phyloP scores from a whole-genome alignment of 2,113 vertebrate genomes.

The Plecotus auritus region DNA sequence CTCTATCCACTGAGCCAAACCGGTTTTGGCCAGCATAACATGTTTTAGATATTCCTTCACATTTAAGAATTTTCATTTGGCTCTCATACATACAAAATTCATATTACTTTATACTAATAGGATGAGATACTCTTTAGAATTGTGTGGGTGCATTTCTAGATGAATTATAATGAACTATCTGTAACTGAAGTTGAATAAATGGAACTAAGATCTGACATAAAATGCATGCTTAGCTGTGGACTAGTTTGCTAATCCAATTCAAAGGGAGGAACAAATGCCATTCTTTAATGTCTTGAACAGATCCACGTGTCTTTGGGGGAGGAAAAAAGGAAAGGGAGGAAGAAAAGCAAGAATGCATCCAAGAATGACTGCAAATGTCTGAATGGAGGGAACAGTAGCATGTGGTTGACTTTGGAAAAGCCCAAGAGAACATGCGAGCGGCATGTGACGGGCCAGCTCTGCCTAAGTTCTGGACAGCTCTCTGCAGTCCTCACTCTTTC shows the following conservation, averaged over 20 bases:
- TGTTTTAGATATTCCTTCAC: neutral
- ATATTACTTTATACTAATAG: neutral
- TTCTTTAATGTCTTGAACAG: neutral
- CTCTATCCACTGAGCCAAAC: too few relatives aligned
- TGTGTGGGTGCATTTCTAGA: neutral
- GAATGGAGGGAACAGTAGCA: neutral
- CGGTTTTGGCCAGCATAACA: too few relatives aligned
- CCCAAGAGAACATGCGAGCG: neutral
- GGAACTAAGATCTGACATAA: neutral
- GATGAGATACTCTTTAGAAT: neutral
- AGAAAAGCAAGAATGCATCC: neutral
- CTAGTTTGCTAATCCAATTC: neutral
- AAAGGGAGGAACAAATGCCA: neutral
- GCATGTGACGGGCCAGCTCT: neutral
- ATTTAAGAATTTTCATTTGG: neutral
- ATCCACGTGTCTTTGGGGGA: neutral
- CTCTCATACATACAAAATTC: neutral
- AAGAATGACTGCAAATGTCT: neutral
- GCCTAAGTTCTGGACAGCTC: neutral
- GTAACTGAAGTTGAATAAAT: neutral
- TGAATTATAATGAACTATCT: neutral
- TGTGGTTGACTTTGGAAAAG: neutral
- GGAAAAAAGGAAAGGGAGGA: neutral
- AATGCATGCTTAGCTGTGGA: neutral
- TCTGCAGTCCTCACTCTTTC: neutral